Base-by-base conservation (phyloP, 2,888 invertebrate species). In the Apamea sordens region DNA sequence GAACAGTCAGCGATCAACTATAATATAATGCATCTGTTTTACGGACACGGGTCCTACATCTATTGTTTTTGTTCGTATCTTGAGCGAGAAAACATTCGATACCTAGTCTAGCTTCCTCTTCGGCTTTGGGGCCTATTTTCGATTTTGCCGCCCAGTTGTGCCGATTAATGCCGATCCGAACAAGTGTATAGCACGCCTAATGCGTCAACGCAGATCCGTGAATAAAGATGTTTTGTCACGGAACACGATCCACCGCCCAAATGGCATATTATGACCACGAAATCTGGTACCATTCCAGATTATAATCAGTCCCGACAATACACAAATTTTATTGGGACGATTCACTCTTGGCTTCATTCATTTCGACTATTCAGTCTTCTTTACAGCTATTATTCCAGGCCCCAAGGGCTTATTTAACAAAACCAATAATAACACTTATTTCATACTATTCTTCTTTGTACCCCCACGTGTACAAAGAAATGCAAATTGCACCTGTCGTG, bases 181-280 rank as follows among this genome's bases (percentile, higher is more conserved):
- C 7, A 36, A 59, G n/a, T 13, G 13, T n/a, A 0, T n/a, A 11
- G 59, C 13, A 32, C 32, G 32, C 36, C 21, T 36, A 28, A 28
- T 28, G 21, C 44, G 75, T 71, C 63, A 73, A 64, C 41, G 53
- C 36, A 44, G 63, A 65, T 72, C 68, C 41, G 77, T 61, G 24
- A 24, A 53, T 70, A 80, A 79, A 82, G 10, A 50, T 5, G 64
- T 83, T 81, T 85, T 41, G 76, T 64, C 63, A 68, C 76, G 24
- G 53, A 44, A 70, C 28, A 24, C 18, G 28, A 63, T 24, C 28
- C 6, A 10, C 24, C 47, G 24, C 44, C 32, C 15, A 70, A n/a
- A 36, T 36, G 10, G 0, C 5, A 18, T 41, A 24, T 28, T 61
- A 18, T 18, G n/a, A n/a, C 53, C 1, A 47, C 47, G 15, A 47